phyloP scores from a whole-genome alignment of 2,113 vertebrate genomes.

The Cavia aperea region DNA sequence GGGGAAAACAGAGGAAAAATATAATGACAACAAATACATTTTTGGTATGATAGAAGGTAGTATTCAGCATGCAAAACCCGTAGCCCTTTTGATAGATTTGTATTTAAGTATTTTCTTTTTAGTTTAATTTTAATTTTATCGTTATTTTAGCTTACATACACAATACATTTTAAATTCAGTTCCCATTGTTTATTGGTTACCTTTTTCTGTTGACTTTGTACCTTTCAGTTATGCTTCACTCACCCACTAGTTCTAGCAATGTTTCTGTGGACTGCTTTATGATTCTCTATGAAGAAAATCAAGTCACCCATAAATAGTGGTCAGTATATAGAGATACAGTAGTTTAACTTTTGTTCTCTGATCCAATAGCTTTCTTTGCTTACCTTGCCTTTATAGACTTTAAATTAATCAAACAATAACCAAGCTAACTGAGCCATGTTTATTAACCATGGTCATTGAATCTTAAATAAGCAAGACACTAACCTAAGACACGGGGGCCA shows the following conservation, averaged over 20 bases:
- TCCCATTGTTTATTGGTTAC: not conserved
- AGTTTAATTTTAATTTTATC: not conserved
- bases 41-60: not conserved
- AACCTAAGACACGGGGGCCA: not conserved
- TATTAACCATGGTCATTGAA: not conserved
- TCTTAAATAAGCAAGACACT: not conserved
- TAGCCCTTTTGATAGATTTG: not conserved
- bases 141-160: not conserved
- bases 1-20: not conserved
- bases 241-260: not conserved
- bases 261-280: not conserved
- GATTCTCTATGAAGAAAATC: not conserved
- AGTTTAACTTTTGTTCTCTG: not conserved
- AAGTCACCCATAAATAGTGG: not conserved
- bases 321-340: not conserved
- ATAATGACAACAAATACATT: not conserved
- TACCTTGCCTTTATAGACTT: not conserved
- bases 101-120: not conserved
- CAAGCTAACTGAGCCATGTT: not conserved
- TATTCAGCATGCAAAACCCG: not conserved
- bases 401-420: conserved; percentile 14
- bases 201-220: not conserved
- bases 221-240: not conserved
- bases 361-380: not conserved
- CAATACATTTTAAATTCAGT: not conserved